Base-by-base conservation (phyloP, 2,113 vertebrate genomes). In the Varanus salvator region DNA sequence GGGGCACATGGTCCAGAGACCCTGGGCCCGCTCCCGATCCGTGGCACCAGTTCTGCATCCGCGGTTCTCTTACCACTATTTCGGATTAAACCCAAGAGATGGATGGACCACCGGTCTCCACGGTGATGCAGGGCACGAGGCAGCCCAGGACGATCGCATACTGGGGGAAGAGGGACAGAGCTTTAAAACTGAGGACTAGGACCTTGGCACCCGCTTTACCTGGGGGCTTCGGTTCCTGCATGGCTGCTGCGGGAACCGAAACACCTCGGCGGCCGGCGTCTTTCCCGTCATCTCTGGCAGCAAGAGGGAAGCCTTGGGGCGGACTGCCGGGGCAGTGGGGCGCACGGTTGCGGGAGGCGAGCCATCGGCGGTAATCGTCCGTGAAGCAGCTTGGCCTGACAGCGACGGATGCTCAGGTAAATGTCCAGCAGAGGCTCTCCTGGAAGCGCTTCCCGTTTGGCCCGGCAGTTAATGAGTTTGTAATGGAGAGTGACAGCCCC, bases 401-500 rank as follows among this genome's bases (percentile, higher is more conserved):
- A 17, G 38, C 12, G 29, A 27, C 84, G 34, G 12, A 74, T 1
- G 6, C 31, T 23, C 38, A 87, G 84, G 91, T 80, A 83, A 78
- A 84, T 64, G 85, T 38, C 64, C 38, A 25, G 12, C 80, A n/a
- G 80, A 64, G 85, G 52, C 85, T 12, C 68, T 64, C 85, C 71
- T 44, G 74, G 34, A 76, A 88, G 71, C 57, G 29, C 5, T 12
- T 15, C 8, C 76, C 88, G 84, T 82, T 85, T 81, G 81, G 91
- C 68, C 75, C 31, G 9, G 9, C 4, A 1, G 9, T 8, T 85
- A 88, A 90, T 34, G 89, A 85, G 86, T 71, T 75, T 44, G 77
- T 88, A 48, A 92, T 85, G 82, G 86, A 75, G 68, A 92, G 81
- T 85, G 75, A 90, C 68, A 87, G 71, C 64, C 82, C 77, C 9